These are phyloP conservation scores for Hoplodrina ambigua DNA, from an alignment of 2,888 invertebrate species.

Conservation along the genomic window DNA sequence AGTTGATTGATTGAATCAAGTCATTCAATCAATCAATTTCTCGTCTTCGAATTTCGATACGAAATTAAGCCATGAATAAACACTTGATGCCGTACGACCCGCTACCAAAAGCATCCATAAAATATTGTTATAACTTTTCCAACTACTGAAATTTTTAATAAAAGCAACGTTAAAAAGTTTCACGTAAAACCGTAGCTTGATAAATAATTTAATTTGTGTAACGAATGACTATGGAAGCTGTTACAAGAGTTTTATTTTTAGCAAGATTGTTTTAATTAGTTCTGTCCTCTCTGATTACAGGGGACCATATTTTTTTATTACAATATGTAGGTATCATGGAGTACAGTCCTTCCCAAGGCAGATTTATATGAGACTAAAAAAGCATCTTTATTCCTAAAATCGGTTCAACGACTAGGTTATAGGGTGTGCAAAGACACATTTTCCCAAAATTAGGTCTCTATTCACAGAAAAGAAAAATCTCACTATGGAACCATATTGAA, in stretches of 20 bases:
- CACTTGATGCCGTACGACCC: slow-evolving; percentile 22
- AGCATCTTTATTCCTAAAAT: slow-evolving; percentile 20
- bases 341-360: background rate
- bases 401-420: slow-evolving; percentile 26
- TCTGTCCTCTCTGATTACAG: slow-evolving; percentile 26
- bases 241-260: slow-evolving; percentile 24
- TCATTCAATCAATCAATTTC: slow-evolving; percentile 26
- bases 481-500: slow-evolving; percentile 22
- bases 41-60: slow-evolving; percentile 8
- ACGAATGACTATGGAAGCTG: slow-evolving; percentile 42
- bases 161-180: slow-evolving; percentile 46
- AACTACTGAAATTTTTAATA: slow-evolving; percentile 53
- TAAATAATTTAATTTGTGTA: slow-evolving; percentile 52
- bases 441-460: slow-evolving; percentile 32
- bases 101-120: slow-evolving; percentile 36
- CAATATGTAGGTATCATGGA: background rate
- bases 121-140: slow-evolving; percentile 56
- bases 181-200: slow-evolving; percentile 38
- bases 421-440: slow-evolving; percentile 15
- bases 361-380: slow-evolving; percentile 9
- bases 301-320: slow-evolving; percentile 9
- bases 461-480: slow-evolving; percentile 13
- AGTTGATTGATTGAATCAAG: slow-evolving; percentile 22
- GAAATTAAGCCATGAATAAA: slow-evolving; percentile 29
- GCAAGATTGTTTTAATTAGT: slow-evolving; percentile 33